A percentile compares a stretch with the other conserved stretches of the same genome.
Evolutionary conservation across 2,113 vertebrate species (phyloP).

Genomic region (Archilochus colubris): DNA sequence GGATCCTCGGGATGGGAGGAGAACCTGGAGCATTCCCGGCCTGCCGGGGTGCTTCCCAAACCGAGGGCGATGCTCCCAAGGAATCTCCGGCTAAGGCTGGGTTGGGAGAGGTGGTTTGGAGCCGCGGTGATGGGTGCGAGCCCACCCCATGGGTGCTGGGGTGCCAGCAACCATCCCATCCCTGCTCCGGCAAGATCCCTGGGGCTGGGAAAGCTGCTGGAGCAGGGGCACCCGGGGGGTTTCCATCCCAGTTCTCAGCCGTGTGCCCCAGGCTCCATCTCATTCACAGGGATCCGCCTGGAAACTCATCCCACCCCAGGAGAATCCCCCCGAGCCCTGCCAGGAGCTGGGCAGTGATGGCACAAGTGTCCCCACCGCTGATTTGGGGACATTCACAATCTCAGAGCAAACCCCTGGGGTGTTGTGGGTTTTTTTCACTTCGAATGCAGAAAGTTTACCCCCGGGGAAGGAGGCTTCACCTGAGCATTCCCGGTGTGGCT

Average conservation of each 20-base stretch:
- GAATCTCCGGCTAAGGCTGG: neutral
- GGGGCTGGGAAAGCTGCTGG: no score
- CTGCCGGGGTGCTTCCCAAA: accelerated
- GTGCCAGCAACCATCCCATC: accelerated
- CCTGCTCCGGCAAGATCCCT: neutral
- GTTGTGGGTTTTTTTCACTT: no score
- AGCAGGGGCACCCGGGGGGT: accelerated
- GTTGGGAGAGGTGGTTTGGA: neutral
- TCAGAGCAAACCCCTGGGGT: no score
- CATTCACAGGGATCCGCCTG: neutral
- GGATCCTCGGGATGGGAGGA: neutral
- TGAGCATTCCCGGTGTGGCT: no score
- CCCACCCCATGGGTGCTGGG: accelerated
- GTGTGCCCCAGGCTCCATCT: accelerated
- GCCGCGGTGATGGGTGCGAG: neutral
- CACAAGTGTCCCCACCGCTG: no score
- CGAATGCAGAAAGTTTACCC: no score
- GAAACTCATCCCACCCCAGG: neutral
- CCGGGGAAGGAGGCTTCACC: no score
- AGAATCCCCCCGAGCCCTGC: neutral
- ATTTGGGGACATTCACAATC: no score
- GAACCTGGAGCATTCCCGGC: neutral
- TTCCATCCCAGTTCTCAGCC: neutral
- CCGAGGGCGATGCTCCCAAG: neutral
- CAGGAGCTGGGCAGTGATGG: no score